Conservation (phyloP, 2,113 vertebrate genomes). For the Cygnus atratus region DNA sequence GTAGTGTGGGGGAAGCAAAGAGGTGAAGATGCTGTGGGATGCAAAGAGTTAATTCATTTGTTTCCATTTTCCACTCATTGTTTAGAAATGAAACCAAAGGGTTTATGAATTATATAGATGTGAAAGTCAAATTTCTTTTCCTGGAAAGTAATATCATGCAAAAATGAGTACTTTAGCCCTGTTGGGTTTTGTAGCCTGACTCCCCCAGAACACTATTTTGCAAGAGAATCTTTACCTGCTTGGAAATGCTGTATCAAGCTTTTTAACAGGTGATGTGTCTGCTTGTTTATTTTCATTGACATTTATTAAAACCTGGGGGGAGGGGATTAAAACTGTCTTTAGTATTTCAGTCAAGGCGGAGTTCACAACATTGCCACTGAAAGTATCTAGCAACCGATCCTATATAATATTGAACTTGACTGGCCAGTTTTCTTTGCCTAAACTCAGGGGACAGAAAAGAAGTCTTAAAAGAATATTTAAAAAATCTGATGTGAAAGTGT, state of each 20-base stretch:
- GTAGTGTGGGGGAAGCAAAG: not conserved
- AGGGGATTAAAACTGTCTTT: not conserved
- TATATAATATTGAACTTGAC: not conserved
- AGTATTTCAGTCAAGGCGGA: not conserved
- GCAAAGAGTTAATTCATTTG: slow-evolving; percentile 13
- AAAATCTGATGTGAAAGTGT: not conserved
- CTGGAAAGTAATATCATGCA: slow-evolving; percentile 6
- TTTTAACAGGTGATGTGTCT: not conserved
- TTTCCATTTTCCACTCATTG: not conserved
- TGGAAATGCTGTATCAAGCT: not conserved
- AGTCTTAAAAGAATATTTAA: not conserved
- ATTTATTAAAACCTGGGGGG: not conserved
- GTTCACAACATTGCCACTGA: not conserved
- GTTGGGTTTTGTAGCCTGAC: not conserved
- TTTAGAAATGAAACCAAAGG: slow-evolving; percentile 26
- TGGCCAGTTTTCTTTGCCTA: not conserved
- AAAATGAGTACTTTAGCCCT: not conserved
- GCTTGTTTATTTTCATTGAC: not conserved
- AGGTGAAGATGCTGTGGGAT: not conserved
- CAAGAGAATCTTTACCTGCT: not conserved
- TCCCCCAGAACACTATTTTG: not conserved
- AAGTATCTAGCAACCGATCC: not conserved
- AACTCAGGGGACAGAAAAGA: not conserved
- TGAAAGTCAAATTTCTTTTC: slow-evolving; percentile 46
- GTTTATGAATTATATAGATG: not conserved